Evolutionary conservation across 2,113 vertebrate species (phyloP), one percentile per base, ranked within the genome.

Genomic region (Myodes glareolus): DNA sequence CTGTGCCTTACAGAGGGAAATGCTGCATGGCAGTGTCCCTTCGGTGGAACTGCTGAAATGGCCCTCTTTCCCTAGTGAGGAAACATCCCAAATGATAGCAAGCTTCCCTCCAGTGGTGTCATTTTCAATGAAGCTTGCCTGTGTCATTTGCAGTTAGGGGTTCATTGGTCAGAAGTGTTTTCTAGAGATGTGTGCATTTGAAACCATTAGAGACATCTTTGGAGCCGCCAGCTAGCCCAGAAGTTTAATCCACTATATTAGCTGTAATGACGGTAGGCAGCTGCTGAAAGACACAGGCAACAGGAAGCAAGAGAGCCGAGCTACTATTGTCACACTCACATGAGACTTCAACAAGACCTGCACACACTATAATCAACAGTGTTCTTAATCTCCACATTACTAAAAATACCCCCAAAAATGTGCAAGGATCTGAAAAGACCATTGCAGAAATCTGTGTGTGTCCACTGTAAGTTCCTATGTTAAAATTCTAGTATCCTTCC

Each of bases 121-220:
- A 91, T 97, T 96, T 92, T 91, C 98, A 97, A 11, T 98, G 97
- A 98, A 97, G 98, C 96, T 95, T 98, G 96, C 81, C 91, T 68
- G 29, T 96, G 92, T 97, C 96, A 95, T 97, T 98, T 98, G 96
- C 88, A 97, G 97, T 97, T 81, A 97, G 81, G 86, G 97, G 96
- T 98, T 98, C 97, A 98, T 97, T 97, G 98, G 97, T 97, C 97
- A 97, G 97, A 97, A 97, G 97, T 98, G 95, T 97, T 98, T 98
- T 98, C 96, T 88, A 86, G 91, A 93, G 89, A 97, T 92, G 94
- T 14, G 9, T 87, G 91, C 94, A 75, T 96, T 94, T 95, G 86
- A 98, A 98, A 95, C 81, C 88, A 88, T 97, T 97, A 98, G 92
- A 97, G 95, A 97, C 88, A 75, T 47, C 55, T 92, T 95, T 89